These are phyloP conservation scores for Mustela nigripes DNA, from an alignment of 2,113 vertebrate species.

Conservation along the genomic window DNA sequence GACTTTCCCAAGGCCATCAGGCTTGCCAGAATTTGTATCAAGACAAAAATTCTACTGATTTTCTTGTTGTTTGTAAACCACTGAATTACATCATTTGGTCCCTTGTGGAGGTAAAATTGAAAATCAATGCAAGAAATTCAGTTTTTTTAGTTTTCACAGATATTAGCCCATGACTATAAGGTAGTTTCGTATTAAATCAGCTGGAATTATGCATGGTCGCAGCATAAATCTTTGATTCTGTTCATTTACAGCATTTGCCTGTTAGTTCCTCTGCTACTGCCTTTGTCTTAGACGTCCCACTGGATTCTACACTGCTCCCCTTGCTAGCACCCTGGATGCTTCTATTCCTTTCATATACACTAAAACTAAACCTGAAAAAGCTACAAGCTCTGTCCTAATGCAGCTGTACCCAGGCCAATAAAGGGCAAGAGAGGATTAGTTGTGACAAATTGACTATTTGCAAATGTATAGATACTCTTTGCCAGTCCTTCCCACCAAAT, in stretches of 20 bases:
- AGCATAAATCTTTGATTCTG: not conserved
- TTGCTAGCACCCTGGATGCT: not conserved
- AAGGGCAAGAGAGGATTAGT: not conserved
- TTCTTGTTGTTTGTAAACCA: not conserved
- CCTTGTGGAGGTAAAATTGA: not conserved
- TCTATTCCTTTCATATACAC: not conserved
- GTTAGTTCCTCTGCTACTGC: not conserved
- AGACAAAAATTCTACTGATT: not conserved
- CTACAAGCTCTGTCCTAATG: not conserved
- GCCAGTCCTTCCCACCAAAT: not conserved
- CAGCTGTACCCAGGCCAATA: not conserved
- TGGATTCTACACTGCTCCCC: not conserved
- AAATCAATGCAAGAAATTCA: not conserved
- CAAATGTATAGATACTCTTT: not conserved
- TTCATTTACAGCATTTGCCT: not conserved
- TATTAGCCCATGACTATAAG: not conserved
- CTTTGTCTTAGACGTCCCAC: not conserved
- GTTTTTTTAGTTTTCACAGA: constrained; percentile 32
- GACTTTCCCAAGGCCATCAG: not conserved
- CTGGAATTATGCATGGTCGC: not conserved
- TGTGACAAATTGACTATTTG: not conserved
- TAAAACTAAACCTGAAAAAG: not conserved
- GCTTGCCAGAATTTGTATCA: not conserved
- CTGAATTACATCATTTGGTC: not conserved
- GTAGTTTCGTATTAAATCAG: not conserved